Evolutionary conservation across 2,113 vertebrate genomes (phyloP).

Genomic region (Verasper variegatus): DNA sequence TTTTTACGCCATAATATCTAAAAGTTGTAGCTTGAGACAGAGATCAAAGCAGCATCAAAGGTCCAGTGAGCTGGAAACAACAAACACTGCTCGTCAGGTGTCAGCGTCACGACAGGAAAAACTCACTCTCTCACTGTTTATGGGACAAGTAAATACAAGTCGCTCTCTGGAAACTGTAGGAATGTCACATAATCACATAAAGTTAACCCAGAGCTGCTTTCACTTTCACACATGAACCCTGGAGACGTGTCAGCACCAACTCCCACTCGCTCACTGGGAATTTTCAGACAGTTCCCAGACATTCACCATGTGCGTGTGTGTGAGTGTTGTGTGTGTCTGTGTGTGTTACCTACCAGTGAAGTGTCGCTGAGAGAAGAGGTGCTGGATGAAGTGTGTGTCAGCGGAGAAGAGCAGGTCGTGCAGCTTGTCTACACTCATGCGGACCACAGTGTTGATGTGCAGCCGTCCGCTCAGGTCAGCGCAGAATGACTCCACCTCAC

Average conservation of each 20-base stretch:
- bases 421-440: conserved; percentile 87
- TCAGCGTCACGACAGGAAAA: conserved; percentile 59
- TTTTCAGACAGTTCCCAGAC: too few relatives aligned
- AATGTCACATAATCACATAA: not conserved
- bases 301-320: not conserved
- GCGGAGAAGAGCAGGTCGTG: conserved; percentile 90
- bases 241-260: too few relatives aligned
- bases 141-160: conserved; percentile 45
- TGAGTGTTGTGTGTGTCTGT: not conserved
- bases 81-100: conserved; percentile 11
- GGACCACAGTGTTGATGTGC: conserved; percentile 85
- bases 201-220: too few relatives aligned
- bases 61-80: conserved; percentile 6
- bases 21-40: not conserved
- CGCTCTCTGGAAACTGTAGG: not conserved
- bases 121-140: conserved; percentile 24
- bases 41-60: not conserved
- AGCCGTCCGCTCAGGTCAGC: conserved; percentile 84
- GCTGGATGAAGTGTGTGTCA: conserved; percentile 88
- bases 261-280: not conserved
- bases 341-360: conserved; percentile 84
- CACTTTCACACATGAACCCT: too few relatives aligned
- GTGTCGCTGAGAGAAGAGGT: conserved; percentile 88
- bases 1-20: not conserved
- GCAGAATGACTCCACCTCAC: conserved; percentile 87